These are phyloP conservation scores for Rhopalosiphum nymphaeae DNA, from an alignment of 2,888 invertebrate species.

Conservation along the genomic window DNA sequence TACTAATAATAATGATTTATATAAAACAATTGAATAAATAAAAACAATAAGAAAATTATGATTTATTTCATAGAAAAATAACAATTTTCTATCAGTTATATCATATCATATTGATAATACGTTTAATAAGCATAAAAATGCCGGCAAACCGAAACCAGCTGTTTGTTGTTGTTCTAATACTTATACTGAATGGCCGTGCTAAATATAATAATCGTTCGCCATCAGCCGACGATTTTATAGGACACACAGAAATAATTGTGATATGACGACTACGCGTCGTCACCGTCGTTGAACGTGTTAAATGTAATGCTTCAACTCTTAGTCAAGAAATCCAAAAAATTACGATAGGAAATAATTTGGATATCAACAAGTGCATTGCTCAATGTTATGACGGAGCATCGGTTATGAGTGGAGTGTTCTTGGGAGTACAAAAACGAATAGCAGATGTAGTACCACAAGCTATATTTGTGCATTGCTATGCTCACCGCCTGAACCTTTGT, in stretches of 20 bases:
- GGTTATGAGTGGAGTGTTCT: slow-evolving; percentile 67
- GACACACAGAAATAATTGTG: too few species aligned
- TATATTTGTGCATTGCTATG: not conserved
- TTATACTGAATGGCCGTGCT: too few species aligned
- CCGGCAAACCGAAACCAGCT: too few species aligned
- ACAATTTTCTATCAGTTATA: not conserved
- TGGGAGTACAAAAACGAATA: slow-evolving; percentile 66
- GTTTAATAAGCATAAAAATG: too few species aligned
- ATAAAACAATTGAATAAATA: not conserved
- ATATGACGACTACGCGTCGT: too few species aligned
- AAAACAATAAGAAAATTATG: not conserved
- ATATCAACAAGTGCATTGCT: slow-evolving; percentile 61
- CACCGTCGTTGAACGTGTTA: too few species aligned
- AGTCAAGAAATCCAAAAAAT: slow-evolving; percentile 12
- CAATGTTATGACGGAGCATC: slow-evolving; percentile 67
- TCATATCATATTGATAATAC: too few species aligned
- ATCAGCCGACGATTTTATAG: too few species aligned
- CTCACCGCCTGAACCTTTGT: not conserved
- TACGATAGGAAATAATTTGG: slow-evolving; percentile 8
- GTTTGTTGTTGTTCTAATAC: too few species aligned
- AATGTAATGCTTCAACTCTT: slow-evolving; percentile 17
- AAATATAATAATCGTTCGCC: too few species aligned
- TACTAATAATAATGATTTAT: not conserved
- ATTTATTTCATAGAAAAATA: not conserved
- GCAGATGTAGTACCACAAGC: not conserved